Evolutionary conservation across 2,113 vertebrate genomes (phyloP).

Genomic region (Fregetta grallaria): DNA sequence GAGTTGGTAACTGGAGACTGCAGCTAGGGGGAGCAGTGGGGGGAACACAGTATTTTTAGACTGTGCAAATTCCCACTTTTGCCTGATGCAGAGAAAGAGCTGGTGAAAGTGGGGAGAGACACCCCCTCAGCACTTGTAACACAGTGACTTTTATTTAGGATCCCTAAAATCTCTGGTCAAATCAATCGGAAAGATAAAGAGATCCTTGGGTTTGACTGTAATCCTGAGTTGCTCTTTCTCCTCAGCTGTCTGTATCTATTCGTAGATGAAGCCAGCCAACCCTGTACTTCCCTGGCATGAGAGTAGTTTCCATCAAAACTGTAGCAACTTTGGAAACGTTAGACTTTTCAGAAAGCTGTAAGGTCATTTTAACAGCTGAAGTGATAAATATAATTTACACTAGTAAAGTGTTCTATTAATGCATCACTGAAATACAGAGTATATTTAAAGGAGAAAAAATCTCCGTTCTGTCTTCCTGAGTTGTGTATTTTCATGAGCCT

Average conservation of each 20-base stretch:
- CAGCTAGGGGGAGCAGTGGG: slow-evolving; percentile 17
- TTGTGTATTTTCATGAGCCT: neutral
- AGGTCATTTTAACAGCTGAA: neutral
- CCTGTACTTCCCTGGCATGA: neutral
- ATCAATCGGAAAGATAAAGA: neutral
- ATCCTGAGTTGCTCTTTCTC: neutral
- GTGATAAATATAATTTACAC: neutral
- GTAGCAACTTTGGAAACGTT: neutral
- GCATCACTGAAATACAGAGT: neutral
- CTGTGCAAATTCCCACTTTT: neutral
- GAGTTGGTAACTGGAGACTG: slow-evolving; percentile 25
- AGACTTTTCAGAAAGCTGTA: neutral
- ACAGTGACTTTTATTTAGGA: neutral
- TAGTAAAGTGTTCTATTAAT: neutral
- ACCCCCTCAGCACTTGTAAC: neutral
- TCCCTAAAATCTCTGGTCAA: slow-evolving; percentile 31
- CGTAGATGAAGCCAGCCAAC: neutral
- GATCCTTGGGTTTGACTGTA: neutral
- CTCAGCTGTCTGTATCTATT: neutral
- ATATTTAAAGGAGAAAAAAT: neutral
- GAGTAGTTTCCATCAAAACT: neutral
- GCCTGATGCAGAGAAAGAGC: neutral
- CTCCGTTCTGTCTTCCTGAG: neutral
- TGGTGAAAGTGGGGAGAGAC: slow-evolving; percentile 34
- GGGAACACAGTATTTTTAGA: slow-evolving; percentile 9